Evolutionary conservation across 2,797 vertebrate species (phyloP).

Genomic region (Miopithecus talapoin): DNA sequence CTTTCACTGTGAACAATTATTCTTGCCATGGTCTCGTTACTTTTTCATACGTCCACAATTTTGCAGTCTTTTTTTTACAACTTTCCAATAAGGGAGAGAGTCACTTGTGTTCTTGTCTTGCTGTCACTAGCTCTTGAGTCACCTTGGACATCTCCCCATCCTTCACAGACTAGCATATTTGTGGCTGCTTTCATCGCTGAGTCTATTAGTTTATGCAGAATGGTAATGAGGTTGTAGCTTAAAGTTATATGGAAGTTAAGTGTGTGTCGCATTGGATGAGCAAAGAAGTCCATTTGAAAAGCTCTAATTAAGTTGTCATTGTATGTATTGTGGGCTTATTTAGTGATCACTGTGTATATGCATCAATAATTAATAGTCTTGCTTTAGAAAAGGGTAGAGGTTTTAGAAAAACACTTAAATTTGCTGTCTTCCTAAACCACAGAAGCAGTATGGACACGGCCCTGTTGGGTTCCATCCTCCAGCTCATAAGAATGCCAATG

Average conservation of each 20-base stretch:
- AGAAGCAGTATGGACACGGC: not conserved
- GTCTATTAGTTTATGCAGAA: conserved; percentile 56
- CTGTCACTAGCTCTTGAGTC: not conserved
- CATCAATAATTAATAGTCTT: conserved; percentile 36
- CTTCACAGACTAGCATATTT: conserved; percentile 30
- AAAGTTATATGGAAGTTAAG: conserved; percentile 54
- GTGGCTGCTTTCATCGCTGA: conserved; percentile 23
- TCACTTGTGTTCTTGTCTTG: not conserved
- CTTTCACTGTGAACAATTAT: not conserved
- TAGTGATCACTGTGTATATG: conserved; percentile 23
- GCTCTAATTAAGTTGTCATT: conserved; percentile 63
- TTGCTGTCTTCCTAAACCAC: conserved; percentile 1
- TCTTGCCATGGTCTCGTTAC: not conserved
- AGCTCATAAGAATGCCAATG: not conserved
- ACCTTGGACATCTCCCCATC: not conserved
- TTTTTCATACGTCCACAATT: not conserved
- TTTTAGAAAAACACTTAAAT: conserved; percentile 46
- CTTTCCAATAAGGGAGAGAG: not conserved
- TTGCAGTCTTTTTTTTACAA: not conserved
- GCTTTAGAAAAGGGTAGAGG: conserved; percentile 34
- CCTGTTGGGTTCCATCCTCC: not conserved
- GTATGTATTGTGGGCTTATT: conserved; percentile 46
- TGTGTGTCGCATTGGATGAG: conserved; percentile 34
- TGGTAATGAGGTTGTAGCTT: conserved; percentile 56
- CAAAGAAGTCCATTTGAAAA: conserved; percentile 56